Evolutionary conservation across 2,888 invertebrate genomes (phyloP), one percentile per base, ranked within the genome.

Genomic region (Rhamphomyia laevipes): DNA sequence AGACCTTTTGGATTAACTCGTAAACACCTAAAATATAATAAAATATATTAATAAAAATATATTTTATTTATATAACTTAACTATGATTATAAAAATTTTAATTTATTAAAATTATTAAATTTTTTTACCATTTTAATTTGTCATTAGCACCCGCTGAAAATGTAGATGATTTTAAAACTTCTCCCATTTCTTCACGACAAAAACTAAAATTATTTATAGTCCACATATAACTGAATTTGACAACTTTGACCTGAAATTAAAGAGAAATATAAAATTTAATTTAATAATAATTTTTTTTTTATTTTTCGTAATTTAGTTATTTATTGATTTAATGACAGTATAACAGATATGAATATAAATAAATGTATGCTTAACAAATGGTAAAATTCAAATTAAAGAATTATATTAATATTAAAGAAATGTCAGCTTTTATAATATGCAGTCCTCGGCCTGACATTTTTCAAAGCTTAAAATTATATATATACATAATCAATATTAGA

Each of bases 181-280:
- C 99, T 63, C 99, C 99, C 97, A 99, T 99, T 77, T 99, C 99
- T 77, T 99, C 99, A 63, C 97, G 88, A 78, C 99, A 99, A 77
- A 99, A 99, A 78, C 96, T 96, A 78, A 99, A 99, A 82, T 99
- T 99, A 78, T 97, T 97, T 78, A 99, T 99, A 72, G 99, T 99
- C 99, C 99, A 99, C 93, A 99, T 97, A 76, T 99, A 99, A 76
- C 95, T 96, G 82, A 99, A 99, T 78, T 99, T 99, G 63, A 97
- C 94, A 74, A 99, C 97, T 84, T 97, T 97, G 72, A 97, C 96
- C 94, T 95, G 84, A 21, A 79, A 64, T 27, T 31, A 46, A 44
- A 17, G 2, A 50, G 46, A 50, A 18, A 45, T 50, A 18, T 17
- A 15, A 4, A 21, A 2, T 12, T 21, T 41, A 12, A 41, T 21